Conservation (phyloP, 2,888 invertebrate species). For the Terebella lapidaria region DNA sequence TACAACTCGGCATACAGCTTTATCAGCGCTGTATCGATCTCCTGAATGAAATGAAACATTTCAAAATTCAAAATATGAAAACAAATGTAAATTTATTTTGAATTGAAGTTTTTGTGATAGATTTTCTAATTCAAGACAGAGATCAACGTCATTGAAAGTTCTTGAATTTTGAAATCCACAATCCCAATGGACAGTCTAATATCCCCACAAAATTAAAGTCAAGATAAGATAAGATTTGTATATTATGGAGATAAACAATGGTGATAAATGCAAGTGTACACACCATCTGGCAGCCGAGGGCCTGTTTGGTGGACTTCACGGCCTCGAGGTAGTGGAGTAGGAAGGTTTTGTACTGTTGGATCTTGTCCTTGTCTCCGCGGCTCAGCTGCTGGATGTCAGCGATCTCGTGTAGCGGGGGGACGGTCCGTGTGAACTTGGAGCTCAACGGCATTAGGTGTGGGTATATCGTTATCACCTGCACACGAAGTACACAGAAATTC, state of each 20-base stretch:
- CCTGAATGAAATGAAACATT: slow-evolving; percentile 38
- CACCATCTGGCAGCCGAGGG: slow-evolving; percentile 43
- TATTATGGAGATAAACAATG: too few species aligned
- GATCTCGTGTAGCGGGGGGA: slow-evolving; percentile 56
- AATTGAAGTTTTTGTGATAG: too few species aligned
- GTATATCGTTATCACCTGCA: slow-evolving; percentile 55
- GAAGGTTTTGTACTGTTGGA: slow-evolving; percentile 50
- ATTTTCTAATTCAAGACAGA: too few species aligned
- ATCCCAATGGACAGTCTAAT: too few species aligned
- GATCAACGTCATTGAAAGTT: too few species aligned
- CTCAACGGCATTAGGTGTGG: slow-evolving; percentile 53
- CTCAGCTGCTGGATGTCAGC: slow-evolving; percentile 54
- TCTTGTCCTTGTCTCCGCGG: slow-evolving; percentile 38
- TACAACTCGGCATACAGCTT: slow-evolving; percentile 53
- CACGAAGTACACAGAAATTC: too few species aligned
- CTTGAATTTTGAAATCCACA: too few species aligned
- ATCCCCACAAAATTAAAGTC: too few species aligned
- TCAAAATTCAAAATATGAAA: too few species aligned
- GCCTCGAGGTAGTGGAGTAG: slow-evolving; percentile 50
- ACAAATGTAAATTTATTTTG: too few species aligned
- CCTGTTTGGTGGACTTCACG: slow-evolving; percentile 38
- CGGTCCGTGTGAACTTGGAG: slow-evolving; percentile 51
- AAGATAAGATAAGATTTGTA: too few species aligned
- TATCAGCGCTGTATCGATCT: slow-evolving; percentile 54
- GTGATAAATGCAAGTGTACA: too few species aligned